Conservation (phyloP, 2,888 invertebrate species). For the Heterodera filipjevi region DNA sequence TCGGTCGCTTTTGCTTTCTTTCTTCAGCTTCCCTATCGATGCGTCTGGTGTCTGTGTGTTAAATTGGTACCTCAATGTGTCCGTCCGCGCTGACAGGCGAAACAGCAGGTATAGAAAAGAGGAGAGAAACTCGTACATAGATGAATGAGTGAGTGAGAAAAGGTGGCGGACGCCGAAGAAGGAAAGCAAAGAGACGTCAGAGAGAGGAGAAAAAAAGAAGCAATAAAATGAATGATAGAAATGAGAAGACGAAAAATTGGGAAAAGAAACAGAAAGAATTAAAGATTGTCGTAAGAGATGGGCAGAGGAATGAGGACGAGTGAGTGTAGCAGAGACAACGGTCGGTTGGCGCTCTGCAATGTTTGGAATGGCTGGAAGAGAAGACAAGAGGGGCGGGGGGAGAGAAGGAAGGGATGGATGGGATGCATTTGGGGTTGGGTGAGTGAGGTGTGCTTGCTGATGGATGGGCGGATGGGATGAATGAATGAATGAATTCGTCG, state of each 20-base stretch:
- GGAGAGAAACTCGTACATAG: too few relatives aligned
- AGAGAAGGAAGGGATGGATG: not conserved
- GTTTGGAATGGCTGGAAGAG: not conserved
- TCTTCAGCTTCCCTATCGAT: too few relatives aligned
- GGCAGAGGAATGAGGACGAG: not conserved
- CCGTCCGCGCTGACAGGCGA: too few relatives aligned
- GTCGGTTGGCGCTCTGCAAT: not conserved
- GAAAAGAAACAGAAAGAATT: not conserved
- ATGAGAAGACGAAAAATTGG: not conserved
- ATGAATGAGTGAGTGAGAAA: not conserved
- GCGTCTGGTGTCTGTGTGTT: too few relatives aligned
- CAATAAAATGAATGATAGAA: not conserved
- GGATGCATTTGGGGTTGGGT: not conserved
- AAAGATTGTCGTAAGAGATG: not conserved
- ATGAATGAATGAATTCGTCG: constrained; percentile 1
- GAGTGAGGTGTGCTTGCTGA: constrained; percentile 4
- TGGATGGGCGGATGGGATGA: constrained; percentile 7
- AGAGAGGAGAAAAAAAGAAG: not conserved
- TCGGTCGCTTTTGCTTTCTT: too few relatives aligned
- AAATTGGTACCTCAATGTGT: too few relatives aligned
- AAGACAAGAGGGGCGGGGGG: not conserved
- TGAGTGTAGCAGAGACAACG: not conserved
- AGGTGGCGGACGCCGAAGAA: not conserved
- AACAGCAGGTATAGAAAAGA: too few relatives aligned
- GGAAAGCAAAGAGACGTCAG: not conserved